Evolutionary conservation across 2,113 vertebrate genomes (phyloP).

Genomic region (Tachuris rubrigastra): DNA sequence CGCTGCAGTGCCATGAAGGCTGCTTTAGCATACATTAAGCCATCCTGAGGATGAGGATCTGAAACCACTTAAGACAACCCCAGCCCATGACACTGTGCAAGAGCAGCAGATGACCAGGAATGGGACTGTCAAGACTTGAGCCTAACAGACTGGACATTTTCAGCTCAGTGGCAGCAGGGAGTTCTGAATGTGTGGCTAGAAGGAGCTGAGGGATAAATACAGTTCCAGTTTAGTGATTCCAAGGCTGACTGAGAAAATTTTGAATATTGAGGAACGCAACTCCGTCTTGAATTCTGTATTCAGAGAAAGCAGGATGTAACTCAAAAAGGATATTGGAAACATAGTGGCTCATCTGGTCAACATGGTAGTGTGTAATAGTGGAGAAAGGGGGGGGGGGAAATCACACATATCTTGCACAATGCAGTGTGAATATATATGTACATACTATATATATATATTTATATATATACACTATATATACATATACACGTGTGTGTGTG

Average conservation of each 20-base stretch:
- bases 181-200: background rate
- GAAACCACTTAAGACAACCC: background rate
- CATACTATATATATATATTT: background rate
- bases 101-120: background rate
- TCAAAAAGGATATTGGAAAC: background rate
- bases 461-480: rapidly evolving
- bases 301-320: background rate
- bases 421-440: rapidly evolving
- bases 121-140: background rate
- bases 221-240: background rate
- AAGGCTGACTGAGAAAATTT: background rate
- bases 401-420: rapidly evolving
- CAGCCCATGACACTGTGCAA: background rate
- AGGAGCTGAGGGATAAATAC: background rate
- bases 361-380: rapidly evolving
- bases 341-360: background rate
- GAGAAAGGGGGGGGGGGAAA: background rate
- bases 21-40: background rate
- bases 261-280: no score
- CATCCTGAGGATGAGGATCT: rapidly evolving
- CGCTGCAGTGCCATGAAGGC: background rate
- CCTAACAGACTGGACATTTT: background rate
- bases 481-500: no score
- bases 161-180: background rate
- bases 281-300: background rate